Conservation (phyloP, 53 echinoderm and acorn worm species). For the Echinometra lucunter region DNA sequence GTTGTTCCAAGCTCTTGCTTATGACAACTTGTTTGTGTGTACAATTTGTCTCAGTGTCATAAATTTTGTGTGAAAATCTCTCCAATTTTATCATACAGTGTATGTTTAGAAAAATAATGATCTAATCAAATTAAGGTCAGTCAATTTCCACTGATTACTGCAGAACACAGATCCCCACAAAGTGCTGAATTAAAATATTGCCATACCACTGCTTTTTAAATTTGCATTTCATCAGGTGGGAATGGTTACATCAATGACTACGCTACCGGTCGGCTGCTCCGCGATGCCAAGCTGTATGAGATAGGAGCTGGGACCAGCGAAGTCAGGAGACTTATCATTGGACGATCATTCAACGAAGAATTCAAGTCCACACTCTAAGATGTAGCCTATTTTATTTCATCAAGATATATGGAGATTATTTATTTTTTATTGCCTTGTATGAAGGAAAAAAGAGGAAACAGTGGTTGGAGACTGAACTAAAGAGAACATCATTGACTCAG, state of each 20-base stretch:
- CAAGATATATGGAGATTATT: neutral
- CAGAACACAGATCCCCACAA: neutral
- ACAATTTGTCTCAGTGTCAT: too few relatives aligned
- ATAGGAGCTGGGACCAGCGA: slow-evolving; percentile 97
- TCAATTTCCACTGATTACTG: neutral
- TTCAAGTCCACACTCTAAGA: slow-evolving; percentile 46
- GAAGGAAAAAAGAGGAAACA: neutral
- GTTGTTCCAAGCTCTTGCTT: too few relatives aligned
- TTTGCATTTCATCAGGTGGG: slow-evolving; percentile 76
- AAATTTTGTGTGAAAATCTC: too few relatives aligned
- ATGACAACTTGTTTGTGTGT: too few relatives aligned
- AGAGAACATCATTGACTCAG: neutral
- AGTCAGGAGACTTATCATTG: slow-evolving; percentile 91
- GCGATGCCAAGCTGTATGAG: slow-evolving; percentile 98
- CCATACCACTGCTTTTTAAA: neutral
- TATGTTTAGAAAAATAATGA: too few relatives aligned
- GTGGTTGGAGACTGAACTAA: neutral
- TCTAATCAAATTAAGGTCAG: neutral
- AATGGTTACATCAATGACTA: slow-evolving; percentile 99
- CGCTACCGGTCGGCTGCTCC: slow-evolving; percentile 89
- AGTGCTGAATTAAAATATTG: neutral
- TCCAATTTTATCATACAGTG: too few relatives aligned
- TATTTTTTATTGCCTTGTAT: neutral
- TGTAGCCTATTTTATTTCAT: neutral
- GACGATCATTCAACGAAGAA: slow-evolving; percentile 86